Conservation (phyloP, 1,140 invertebrate genomes). For the Lepidostoma basale region DNA sequence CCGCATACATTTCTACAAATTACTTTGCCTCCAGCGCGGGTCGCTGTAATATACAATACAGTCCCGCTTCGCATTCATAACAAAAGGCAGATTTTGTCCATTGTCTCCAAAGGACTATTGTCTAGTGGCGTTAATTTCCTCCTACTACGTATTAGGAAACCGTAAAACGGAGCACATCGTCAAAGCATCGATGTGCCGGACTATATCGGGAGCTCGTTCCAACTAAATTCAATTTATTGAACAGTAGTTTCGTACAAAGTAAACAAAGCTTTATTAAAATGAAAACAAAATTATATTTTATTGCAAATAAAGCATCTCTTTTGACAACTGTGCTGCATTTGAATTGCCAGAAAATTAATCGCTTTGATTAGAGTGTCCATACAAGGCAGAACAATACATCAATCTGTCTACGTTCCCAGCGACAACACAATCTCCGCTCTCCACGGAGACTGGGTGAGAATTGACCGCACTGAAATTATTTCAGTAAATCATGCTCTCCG, state of each 20-base stretch:
- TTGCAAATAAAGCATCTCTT: no score
- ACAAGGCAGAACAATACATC: conserved; percentile 36
- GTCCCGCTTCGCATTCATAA: not conserved
- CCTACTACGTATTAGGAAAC: conserved; percentile 35
- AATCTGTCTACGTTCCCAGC: conserved; percentile 36
- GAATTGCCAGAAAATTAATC: no score
- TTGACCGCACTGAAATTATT: no score
- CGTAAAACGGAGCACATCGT: conserved; percentile 30
- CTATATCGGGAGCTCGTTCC: conserved; percentile 4
- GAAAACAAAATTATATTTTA: no score
- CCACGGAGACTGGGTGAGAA: no score
- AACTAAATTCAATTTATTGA: not conserved
- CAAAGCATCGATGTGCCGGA: conserved; percentile 5
- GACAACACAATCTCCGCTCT: conserved; percentile 41
- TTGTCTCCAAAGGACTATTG: conserved; percentile 29
- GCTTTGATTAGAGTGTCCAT: no score
- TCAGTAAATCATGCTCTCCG: no score
- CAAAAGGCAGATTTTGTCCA: conserved; percentile 15
- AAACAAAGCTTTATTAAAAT: no score
- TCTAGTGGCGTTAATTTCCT: conserved; percentile 36
- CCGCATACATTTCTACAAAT: no score
- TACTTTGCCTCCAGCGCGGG: not conserved
- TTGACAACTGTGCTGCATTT: no score
- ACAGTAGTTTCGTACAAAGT: no score
- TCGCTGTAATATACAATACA: no score